Percentiles rank a stretch among this genome's conserved stretches.
Evolutionary conservation across 2,888 invertebrate species (phyloP).

Genomic region (Zygothrica quintamaculata): DNA sequence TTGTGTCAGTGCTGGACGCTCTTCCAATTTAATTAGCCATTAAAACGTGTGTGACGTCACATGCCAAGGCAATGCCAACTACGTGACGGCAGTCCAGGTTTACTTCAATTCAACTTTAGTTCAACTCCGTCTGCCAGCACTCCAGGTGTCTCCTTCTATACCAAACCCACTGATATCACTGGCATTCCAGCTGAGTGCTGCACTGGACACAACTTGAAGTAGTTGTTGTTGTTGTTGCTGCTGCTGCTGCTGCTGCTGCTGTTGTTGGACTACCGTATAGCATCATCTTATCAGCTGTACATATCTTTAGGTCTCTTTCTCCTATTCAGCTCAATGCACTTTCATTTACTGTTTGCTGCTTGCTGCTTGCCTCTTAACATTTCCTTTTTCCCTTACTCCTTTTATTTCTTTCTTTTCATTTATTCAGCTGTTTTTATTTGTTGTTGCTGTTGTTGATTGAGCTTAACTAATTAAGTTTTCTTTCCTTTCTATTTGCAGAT

Average conservation of each 20-base stretch:
- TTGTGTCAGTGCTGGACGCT: conserved; percentile 70
- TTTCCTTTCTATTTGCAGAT: conserved; percentile 72
- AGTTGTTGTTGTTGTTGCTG: conserved; percentile 17
- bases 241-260: no score
- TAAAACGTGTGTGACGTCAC: conserved; percentile 74
- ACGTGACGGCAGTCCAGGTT: conserved; percentile 55
- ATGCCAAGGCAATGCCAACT: conserved; percentile 60
- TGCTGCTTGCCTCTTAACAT: no score
- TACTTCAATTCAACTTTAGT: not conserved
- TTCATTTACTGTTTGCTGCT: no score
- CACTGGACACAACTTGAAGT: not conserved
- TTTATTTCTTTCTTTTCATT: not conserved
- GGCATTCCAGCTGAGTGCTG: conserved; percentile 28
- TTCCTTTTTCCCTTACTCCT: conserved; percentile 11
- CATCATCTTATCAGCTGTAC: conserved; percentile 49
- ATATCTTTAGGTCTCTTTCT: conserved; percentile 38
- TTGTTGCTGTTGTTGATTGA: conserved; percentile 53
- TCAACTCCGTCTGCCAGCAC: not conserved
- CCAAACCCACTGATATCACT: not conserved
- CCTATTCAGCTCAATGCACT: conserved; percentile 51
- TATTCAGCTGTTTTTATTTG: conserved; percentile 36
- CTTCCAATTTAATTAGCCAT: conserved; percentile 77
- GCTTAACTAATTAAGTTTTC: conserved; percentile 72
- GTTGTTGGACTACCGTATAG: conserved; percentile 30
- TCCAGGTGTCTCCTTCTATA: not conserved